phyloP scores from a whole-genome alignment of 2,113 vertebrate species.

The Pelecanoides urinatrix region DNA sequence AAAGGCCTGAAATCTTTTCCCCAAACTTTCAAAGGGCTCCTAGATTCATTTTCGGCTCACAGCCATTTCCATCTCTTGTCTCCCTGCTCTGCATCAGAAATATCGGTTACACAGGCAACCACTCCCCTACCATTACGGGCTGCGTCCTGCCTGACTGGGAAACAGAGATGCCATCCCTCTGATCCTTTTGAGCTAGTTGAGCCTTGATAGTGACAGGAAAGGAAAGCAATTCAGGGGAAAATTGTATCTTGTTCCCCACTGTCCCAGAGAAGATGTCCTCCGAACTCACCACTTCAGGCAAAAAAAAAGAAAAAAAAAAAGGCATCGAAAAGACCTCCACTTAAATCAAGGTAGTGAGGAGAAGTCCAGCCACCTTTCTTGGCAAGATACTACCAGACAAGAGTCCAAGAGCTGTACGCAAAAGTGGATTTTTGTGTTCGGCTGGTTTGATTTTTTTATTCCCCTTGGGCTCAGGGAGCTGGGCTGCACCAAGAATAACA shows the following conservation, averaged over 20 bases:
- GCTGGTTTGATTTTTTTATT: neutral
- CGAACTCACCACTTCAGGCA: neutral
- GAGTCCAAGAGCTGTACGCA: neutral
- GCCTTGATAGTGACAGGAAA: neutral
- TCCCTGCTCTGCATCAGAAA: neutral
- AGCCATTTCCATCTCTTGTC: neutral
- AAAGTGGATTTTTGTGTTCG: neutral
- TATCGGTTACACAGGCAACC: neutral
- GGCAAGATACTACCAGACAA: neutral
- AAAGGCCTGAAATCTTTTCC: neutral
- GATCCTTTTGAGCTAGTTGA: neutral
- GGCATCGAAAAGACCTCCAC: neutral
- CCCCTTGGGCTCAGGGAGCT: neutral
- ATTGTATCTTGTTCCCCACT: neutral
- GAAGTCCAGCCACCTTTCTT: neutral
- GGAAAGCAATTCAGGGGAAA: neutral
- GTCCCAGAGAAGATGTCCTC: neutral
- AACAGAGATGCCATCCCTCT: neutral
- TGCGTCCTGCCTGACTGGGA: neutral
- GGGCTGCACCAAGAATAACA: neutral
- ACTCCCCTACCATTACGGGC: neutral
- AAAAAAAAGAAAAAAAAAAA: neutral
- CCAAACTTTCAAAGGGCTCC: neutral
- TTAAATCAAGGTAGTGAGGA: neutral
- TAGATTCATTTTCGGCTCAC: neutral